Percentiles rank a stretch among this genome's conserved stretches.
phyloP scores from a whole-genome alignment of 1,140 invertebrate species.

The Cephus cinctus region DNA sequence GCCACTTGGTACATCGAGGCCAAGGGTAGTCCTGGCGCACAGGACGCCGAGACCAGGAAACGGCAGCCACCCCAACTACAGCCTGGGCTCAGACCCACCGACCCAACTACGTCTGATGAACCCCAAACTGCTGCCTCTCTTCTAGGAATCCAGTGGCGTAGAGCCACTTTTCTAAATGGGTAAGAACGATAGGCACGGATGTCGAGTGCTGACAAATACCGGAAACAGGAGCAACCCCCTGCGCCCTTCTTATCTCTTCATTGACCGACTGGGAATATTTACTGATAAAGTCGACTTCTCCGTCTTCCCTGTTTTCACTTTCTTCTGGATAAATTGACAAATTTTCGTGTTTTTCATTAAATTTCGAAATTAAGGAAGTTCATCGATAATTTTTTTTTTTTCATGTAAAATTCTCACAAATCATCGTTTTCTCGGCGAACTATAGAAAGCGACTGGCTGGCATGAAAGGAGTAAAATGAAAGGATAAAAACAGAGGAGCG shows the following conservation, averaged over 20 bases:
- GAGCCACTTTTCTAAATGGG: constrained; percentile 19
- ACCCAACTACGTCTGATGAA: constrained; percentile 20
- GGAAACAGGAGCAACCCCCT: not conserved
- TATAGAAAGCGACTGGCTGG: not conserved
- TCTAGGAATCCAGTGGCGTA: constrained; percentile 46
- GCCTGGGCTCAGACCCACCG: not conserved
- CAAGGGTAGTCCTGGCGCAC: not conserved
- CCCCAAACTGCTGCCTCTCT: constrained; percentile 28
- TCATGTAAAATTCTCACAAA: not conserved
- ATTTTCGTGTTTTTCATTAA: not conserved
- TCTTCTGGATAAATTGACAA: not conserved
- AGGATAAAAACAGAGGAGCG: too few species aligned
- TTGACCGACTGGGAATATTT: not conserved
- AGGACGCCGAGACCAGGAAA: not conserved
- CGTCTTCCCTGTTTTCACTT: too few species aligned
- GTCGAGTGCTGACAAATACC: not conserved
- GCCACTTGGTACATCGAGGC: not conserved
- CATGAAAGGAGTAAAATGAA: not conserved
- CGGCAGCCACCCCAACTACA: not conserved
- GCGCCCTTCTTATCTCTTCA: not conserved
- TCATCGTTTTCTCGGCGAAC: not conserved
- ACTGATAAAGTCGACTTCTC: not conserved
- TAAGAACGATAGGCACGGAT: not conserved
- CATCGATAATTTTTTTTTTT: too few species aligned
- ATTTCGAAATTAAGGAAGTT: not conserved